Evolutionary conservation across 2,113 vertebrate genomes (phyloP), one percentile per base, ranked within the genome.

Genomic region (Oreochromis spilurus): DNA sequence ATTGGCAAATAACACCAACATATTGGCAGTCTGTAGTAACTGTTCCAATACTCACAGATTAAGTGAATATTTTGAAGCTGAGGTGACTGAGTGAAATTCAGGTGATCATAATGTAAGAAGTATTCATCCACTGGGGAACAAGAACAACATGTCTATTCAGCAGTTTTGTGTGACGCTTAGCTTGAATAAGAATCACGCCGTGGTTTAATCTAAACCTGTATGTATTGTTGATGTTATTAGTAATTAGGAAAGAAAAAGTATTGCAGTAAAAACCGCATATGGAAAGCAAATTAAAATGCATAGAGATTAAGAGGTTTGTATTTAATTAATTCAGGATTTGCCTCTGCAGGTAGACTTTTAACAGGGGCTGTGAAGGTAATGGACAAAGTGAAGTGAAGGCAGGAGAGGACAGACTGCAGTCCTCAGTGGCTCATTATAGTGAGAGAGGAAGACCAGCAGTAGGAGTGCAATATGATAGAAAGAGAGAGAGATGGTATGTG

Each of bases 401-500:
- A 57, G 55, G 48, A 72, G 79, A 90, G 90, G 72, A 85, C 29
- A 84, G 24, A 12, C 62, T 72, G 36, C 34, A 19, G 72, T 81
- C 82, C 81, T 89, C 11, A 40, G 57, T 80, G 83, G 55, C 87
- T 85, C 84, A 82, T 92, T 91, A 88, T 17, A 70, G 83, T 21
- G 29, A 57, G 83, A 84, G 52, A 54, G 43, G 45, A 81, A 19
- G 53, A 53, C 67, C 45, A 84, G 21, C 40, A 24, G 85, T 43
- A 52, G 26, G n/a, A 31, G 38, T 40, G 40, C 40, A 38, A 91
- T 52, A 62, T 29, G 58, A 86, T 43, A 82, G 45, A 80, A 43
- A 54, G 53, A 80, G 9, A 48, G 16, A 1, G 67, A 70, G n/a
- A 43, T 10, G n/a, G n/a, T n/a, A 52, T 52, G 34, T 54, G 79